Evolutionary conservation across 2,113 vertebrate species (phyloP).

Genomic region (Oophaga pumilio): DNA sequence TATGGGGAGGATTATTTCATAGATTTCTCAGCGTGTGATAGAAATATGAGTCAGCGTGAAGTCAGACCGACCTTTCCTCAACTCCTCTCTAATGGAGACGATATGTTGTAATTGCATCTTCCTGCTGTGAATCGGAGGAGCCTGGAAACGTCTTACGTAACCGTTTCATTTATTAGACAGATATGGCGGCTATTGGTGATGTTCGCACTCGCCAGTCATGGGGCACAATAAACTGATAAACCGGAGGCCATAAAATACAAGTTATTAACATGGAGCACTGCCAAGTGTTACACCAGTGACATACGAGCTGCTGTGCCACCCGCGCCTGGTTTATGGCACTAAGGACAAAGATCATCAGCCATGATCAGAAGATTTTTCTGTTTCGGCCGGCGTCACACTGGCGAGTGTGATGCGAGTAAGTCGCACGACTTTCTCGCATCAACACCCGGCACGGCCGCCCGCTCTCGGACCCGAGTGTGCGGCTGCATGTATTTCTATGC

Average conservation of each 20-base stretch:
- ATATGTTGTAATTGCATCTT: background rate
- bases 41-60: conserved; percentile 35
- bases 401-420: too few relatives aligned
- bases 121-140: background rate
- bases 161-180: conserved; percentile 1
- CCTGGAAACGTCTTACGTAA: conserved; percentile 7
- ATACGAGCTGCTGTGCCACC: background rate
- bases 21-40: conserved; percentile 32
- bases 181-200: background rate
- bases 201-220: background rate
- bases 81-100: background rate
- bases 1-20: conserved; percentile 23
- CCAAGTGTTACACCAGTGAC: background rate
- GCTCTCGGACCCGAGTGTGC: too few relatives aligned
- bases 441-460: too few relatives aligned
- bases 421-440: too few relatives aligned
- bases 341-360: background rate
- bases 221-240: background rate
- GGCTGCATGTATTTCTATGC: too few relatives aligned
- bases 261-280: background rate
- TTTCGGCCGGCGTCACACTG: too few relatives aligned
- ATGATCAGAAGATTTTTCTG: background rate
- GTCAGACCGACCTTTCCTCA: conserved; percentile 37
- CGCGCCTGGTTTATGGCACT: background rate
- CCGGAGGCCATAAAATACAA: background rate